Percentiles rank a stretch among this genome's conserved stretches.
phyloP scores from a whole-genome alignment of 2,797 vertebrate species.

The Cyprinodon diabolis region DNA sequence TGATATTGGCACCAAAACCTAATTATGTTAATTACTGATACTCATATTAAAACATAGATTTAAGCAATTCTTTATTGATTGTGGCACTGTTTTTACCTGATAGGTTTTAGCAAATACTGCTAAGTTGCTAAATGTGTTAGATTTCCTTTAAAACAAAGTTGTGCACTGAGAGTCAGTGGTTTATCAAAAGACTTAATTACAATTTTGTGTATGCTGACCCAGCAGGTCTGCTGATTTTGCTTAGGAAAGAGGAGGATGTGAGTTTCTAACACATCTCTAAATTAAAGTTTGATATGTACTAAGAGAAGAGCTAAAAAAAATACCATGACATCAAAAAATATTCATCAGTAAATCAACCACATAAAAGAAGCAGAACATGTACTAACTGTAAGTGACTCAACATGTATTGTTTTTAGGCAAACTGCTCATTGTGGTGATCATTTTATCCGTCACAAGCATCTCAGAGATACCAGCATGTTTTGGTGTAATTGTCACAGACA shows the following conservation, averaged over 20 bases:
- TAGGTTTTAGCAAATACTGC: slow-evolving; percentile 12
- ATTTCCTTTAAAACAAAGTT: not conserved
- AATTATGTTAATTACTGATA: not conserved
- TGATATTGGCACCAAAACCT: not conserved
- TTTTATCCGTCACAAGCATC: slow-evolving; percentile 2
- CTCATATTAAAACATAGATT: not conserved
- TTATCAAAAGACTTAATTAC: slow-evolving; percentile 5
- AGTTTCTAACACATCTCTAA: not conserved
- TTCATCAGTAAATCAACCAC: not conserved
- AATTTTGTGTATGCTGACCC: slow-evolving; percentile 7
- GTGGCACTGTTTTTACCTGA: not conserved
- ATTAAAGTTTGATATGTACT: not conserved
- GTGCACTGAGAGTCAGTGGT: not conserved
- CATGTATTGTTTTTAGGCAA: slow-evolving; percentile 37
- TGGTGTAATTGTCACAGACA: slow-evolving; percentile 40
- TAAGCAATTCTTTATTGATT: not conserved
- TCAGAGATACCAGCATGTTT: slow-evolving; percentile 37
- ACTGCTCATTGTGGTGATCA: slow-evolving; percentile 29
- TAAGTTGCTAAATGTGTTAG: not conserved
- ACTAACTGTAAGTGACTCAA: slow-evolving; percentile 50
- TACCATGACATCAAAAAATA: not conserved
- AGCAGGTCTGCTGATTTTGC: not conserved
- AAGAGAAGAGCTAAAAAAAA: not conserved
- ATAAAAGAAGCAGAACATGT: slow-evolving; percentile 25
- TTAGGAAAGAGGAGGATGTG: not conserved